phyloP scores from a whole-genome alignment of 2,797 vertebrate genomes.

The Oreochromis grahami region DNA sequence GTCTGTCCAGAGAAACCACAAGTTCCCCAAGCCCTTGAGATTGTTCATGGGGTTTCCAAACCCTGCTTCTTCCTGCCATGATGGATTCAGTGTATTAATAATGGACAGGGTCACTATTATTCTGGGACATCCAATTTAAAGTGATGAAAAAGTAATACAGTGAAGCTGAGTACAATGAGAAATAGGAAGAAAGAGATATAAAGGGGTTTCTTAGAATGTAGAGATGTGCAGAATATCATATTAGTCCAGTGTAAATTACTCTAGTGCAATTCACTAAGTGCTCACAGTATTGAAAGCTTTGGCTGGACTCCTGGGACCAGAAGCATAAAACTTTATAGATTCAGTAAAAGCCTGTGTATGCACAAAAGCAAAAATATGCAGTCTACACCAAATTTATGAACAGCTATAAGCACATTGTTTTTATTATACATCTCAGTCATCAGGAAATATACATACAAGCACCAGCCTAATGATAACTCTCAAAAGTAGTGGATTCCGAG shows the following conservation, averaged over 20 bases:
- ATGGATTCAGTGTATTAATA: slow-evolving; percentile 59
- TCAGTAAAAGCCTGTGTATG: neutral
- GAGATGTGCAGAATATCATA: slow-evolving; percentile 47
- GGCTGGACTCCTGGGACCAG: neutral
- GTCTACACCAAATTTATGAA: neutral
- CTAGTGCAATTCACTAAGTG: slow-evolving; percentile 42
- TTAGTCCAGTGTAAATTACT: slow-evolving; percentile 45
- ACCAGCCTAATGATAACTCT: neutral
- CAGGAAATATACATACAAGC: neutral
- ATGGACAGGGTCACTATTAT: slow-evolving; percentile 56
- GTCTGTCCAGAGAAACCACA: neutral
- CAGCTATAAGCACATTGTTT: neutral
- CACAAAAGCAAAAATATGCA: neutral
- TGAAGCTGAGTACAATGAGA: slow-evolving; percentile 46
- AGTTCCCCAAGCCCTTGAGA: neutral
- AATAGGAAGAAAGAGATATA: slow-evolving; percentile 38
- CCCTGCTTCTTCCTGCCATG: slow-evolving; percentile 26
- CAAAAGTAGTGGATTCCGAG: neutral
- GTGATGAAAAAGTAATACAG: slow-evolving; percentile 61
- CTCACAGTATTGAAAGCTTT: slow-evolving; percentile 6
- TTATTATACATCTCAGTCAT: neutral
- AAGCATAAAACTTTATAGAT: slow-evolving; percentile 18
- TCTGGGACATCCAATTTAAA: slow-evolving; percentile 66
- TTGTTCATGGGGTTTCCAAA: slow-evolving; percentile 20
- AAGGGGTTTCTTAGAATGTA: slow-evolving; percentile 29